Base-by-base conservation (phyloP, 2,888 invertebrate genomes). In the Megaustenia siamemsis region DNA sequence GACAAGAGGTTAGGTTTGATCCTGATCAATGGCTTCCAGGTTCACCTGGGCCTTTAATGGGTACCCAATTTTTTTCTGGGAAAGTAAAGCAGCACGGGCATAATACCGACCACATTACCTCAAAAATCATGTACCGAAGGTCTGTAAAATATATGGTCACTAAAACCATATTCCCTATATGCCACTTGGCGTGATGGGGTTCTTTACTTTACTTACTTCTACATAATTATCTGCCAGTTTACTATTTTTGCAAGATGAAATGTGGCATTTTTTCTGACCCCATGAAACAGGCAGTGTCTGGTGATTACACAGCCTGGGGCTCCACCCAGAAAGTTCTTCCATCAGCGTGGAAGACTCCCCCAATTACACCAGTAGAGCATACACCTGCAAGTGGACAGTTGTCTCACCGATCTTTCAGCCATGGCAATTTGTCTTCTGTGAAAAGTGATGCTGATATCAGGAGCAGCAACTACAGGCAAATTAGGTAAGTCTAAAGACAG, bases 301-400 rank as follows among this genome's bases (percentile, higher is more conserved):
- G 49, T 18, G 21, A 28, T 6, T 68, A 49, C 35, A 79, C 75
- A 12, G 56, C 85, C 38, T 43, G 6, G 21, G 40, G 80, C 10
- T 28, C 32, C 8, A 63, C 43, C 28, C 78, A 60, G n/a, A 82
- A 71, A 21, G 78, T 87, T 18, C n/a, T n/a, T n/a, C 88, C 86
- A 82, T 85, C 88, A 78, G 92, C 92, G 15, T 92, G 92, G 92
- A 90, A 90, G 83, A 92, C 92, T 10, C 91, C 86, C 82, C 89
- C 86, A 78, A 83, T 82, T 38, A 87, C 88, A 3, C 87, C 87
- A 32, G 85, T 73, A 56, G 73, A 45, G 32, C 24, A 32, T 43
- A 12, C 43, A 8, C 53, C 21, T 24, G 0, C 81, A 40, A 4
- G 28, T 28, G 32, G 66, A 63, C n/a, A 38, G 24, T 12, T 21